Conservation (phyloP, 64 coral and sea anemone species). For the Cladopsammia gracilis region DNA sequence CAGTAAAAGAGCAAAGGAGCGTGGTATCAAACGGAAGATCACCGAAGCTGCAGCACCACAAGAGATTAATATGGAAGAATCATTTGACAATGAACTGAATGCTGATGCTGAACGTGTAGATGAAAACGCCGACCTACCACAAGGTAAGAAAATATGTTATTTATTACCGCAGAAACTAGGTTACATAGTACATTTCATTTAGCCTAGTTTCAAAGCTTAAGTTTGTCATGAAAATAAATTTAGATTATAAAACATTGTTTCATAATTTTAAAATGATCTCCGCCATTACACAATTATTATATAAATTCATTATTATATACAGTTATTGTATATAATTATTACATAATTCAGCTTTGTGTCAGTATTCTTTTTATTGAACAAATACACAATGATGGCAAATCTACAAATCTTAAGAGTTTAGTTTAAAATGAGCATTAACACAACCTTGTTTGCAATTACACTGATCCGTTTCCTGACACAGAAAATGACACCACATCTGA, state of each 20-base stretch:
- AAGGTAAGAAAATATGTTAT: not conserved
- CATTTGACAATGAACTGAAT: constrained; percentile 23
- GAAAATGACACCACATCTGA: constrained; percentile 4
- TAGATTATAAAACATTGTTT: too few species aligned
- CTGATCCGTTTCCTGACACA: not conserved
- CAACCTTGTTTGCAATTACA: constrained; percentile 26
- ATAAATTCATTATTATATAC: not conserved
- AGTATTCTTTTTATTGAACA: too few species aligned
- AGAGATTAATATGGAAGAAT: constrained; percentile 13
- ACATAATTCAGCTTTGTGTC: not conserved
- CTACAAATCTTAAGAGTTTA: not conserved
- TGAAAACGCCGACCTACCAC: not conserved
- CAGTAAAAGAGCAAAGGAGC: constrained; percentile 17
- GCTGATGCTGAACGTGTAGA: not conserved
- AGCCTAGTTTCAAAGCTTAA: not conserved
- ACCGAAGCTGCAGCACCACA: constrained; percentile 28
- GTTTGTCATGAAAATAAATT: too few species aligned
- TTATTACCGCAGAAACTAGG: not conserved
- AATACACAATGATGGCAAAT: too few species aligned
- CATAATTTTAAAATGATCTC: too few species aligned
- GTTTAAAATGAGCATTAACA: too few species aligned
- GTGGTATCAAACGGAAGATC: constrained; percentile 39
- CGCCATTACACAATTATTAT: too few species aligned
- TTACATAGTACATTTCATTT: not conserved
- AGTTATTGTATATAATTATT: not conserved